Conservation (phyloP, 2,113 vertebrate species). For the Hyperoodon ampullatus region DNA sequence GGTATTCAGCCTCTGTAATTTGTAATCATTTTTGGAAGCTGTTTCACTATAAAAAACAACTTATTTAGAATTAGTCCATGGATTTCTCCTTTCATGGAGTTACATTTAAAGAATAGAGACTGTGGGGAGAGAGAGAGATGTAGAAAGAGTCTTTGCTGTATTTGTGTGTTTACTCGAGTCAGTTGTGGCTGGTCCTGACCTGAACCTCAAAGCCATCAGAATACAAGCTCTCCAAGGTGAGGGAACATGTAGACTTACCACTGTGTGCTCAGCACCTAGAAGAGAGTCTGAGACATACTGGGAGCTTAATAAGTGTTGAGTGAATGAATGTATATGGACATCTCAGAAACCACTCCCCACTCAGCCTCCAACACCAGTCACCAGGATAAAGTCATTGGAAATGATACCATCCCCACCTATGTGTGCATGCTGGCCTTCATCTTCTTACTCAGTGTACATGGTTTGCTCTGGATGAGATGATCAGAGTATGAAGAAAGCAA, state of each 20-base stretch:
- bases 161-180: neutral
- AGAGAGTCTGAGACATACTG: neutral
- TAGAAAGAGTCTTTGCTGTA: neutral
- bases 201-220: neutral
- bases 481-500: neutral
- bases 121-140: neutral
- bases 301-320: neutral
- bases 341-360: neutral
- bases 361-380: neutral
- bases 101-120: neutral
- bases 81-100: neutral
- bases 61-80: conserved; percentile 3
- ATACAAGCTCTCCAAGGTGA: neutral
- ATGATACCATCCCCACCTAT: neutral
- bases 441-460: neutral
- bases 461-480: neutral
- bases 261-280: neutral
- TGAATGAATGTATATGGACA: neutral
- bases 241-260: neutral
- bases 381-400: neutral
- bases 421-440: neutral
- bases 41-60: neutral
- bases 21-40: conserved; percentile 15
- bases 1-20: neutral
- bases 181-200: neutral